Evolutionary conservation across 2,888 invertebrate species (phyloP), one percentile per base, ranked within the genome.

Genomic region (Sminthurides aquaticus): DNA sequence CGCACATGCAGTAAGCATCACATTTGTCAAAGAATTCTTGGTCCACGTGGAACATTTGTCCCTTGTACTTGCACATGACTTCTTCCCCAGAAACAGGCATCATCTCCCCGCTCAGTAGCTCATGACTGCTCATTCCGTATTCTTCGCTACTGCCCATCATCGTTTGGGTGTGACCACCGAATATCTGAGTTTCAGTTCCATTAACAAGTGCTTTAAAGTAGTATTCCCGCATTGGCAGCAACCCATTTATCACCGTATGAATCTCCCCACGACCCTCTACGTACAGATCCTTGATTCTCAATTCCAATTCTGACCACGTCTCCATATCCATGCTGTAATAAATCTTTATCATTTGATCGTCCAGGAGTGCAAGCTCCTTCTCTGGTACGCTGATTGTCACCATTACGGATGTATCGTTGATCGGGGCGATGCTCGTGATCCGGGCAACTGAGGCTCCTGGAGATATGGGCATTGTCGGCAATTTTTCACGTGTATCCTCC

Each of bases 21-120:
- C 93, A 93, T 18, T 87, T 88, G 74, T 92, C 90, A 78, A 89
- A 88, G 80, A 88, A 89, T 77, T 88, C 88, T 73, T 88, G 86
- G 0, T 86, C 78, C 69, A 78, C 77, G 52, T 27, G 43, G 49
- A 68, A 73, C 34, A 58, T 61, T 54, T 76, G 74, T 3, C 77
- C 78, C 65, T 79, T 78, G 72, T 77, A 76, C 28, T 71, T 69
- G 71, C 80, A 80, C 29, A 56, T 48, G 28, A 60, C 54, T 2
- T 57, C 63, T 26, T 57, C 62, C 1, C 55, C 60, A 3, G 58
- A 60, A 29, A 57, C 25, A 20, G 67, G 64, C 1, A 64, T 34
- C 25, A 63, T 62, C 29, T 70, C 71, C 27, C 59, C 66, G 3
- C 66, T 62, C n/a, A 62, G 56, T 3, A 49, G 22, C 24, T 60